Evolutionary conservation across 2,888 invertebrate species (phyloP).

Genomic region (Tetheella fluctuosa): DNA sequence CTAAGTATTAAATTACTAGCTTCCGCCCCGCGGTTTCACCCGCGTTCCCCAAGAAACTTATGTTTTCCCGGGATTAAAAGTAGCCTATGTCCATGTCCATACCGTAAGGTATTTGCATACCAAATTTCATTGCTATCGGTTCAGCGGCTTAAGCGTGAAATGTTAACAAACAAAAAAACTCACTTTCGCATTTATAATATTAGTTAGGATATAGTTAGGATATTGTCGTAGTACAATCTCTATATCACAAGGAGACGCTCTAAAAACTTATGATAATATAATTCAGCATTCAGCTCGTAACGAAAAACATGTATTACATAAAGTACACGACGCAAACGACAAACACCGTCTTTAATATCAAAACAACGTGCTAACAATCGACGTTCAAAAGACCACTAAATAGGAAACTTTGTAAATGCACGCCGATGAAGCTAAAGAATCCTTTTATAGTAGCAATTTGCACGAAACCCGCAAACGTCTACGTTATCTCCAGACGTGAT

Average conservation of each 20-base stretch:
- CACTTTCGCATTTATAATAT: too few relatives aligned
- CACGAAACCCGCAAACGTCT: conserved; percentile 28
- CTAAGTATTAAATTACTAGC: too few relatives aligned
- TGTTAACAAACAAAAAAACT: too few relatives aligned
- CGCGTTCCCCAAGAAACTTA: too few relatives aligned
- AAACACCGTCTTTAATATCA: conserved; percentile 2
- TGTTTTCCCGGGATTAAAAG: too few relatives aligned
- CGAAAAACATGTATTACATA: conserved; percentile 1
- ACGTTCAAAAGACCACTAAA: conserved; percentile 21
- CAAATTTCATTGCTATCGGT: too few relatives aligned
- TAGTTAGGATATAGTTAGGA: too few relatives aligned
- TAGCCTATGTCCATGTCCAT: too few relatives aligned
- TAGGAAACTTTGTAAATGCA: conserved; percentile 47
- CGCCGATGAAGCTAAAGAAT: conserved; percentile 32
- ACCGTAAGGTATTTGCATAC: too few relatives aligned
- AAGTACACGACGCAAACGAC: conserved; percentile 1
- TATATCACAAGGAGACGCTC: background rate
- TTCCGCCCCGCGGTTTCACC: too few relatives aligned
- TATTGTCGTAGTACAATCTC: background rate
- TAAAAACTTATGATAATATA: conserved; percentile 3
- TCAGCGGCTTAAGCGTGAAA: too few relatives aligned
- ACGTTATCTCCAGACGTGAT: conserved; percentile 5
- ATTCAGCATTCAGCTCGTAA: background rate
- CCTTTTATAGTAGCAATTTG: conserved; percentile 53
- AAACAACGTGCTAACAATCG: conserved; percentile 7